Conservation (phyloP, 2,113 vertebrate genomes). For the Syngnathoides biaculeatus region DNA sequence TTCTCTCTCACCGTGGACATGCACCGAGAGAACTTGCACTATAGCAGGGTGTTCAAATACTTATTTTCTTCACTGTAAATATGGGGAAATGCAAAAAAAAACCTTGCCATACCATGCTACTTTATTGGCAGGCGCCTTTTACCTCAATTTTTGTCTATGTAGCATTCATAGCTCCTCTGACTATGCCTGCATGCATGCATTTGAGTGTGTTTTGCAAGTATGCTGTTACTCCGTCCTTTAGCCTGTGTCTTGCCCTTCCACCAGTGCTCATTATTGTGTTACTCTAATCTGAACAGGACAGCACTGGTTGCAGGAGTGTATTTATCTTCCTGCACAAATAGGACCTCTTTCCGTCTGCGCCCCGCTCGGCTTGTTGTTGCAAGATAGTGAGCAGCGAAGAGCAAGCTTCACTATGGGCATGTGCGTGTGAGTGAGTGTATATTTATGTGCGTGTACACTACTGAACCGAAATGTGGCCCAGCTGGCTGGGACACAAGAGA, state of each 20-base stretch:
- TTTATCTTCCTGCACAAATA: conserved; percentile 79
- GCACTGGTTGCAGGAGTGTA: conserved; percentile 68
- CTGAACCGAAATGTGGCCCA: conserved; percentile 69
- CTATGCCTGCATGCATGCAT: not conserved
- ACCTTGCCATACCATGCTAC: too few species aligned
- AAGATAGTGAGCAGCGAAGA: conserved; percentile 71
- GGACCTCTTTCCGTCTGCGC: conserved; percentile 73
- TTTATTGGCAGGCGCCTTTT: too few species aligned
- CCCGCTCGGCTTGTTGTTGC: conserved; percentile 74
- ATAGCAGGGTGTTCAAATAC: too few species aligned
- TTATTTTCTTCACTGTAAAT: too few species aligned
- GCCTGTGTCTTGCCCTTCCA: conserved; percentile 64
- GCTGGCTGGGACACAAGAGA: conserved; percentile 66
- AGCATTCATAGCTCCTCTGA: not conserved
- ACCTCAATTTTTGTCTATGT: not conserved
- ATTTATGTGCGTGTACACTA: conserved; percentile 23
- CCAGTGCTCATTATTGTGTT: conserved; percentile 63
- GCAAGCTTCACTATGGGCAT: conserved; percentile 37
- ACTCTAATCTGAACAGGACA: conserved; percentile 69
- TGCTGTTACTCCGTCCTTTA: conserved; percentile 60
- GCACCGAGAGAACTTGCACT: too few species aligned
- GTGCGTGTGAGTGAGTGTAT: not conserved
- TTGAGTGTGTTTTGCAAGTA: conserved; percentile 39
- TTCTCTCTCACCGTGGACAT: too few species aligned
- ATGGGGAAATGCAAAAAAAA: too few species aligned